Conservation (phyloP, 2,113 vertebrate species). For the Sialia sialis region DNA sequence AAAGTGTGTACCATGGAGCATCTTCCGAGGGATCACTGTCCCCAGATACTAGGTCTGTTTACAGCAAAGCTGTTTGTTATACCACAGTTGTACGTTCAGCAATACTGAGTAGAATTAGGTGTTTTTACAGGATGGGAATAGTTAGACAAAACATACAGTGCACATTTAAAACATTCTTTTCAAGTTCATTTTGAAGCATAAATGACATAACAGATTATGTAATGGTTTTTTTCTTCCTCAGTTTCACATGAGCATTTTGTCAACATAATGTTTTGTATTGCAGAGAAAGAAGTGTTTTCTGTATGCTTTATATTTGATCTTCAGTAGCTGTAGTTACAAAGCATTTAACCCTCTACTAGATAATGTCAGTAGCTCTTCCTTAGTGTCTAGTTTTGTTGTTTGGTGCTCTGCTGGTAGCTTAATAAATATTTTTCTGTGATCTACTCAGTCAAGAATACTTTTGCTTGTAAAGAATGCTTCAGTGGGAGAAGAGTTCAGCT, state of each 20-base stretch:
- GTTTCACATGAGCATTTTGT: not conserved
- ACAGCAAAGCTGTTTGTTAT: conserved; percentile 28
- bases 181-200: not conserved
- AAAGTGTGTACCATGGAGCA: conserved; percentile 87
- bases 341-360: not conserved
- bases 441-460: not conserved
- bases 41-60: conserved; percentile 91
- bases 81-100: not conserved
- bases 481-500: not conserved
- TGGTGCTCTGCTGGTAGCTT: not conserved
- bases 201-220: not conserved
- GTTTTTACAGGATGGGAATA: not conserved
- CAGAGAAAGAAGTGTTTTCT: not conserved
- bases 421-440: not conserved
- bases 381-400: not conserved
- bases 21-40: conserved; percentile 96
- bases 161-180: not conserved
- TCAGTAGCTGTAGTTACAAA: not conserved
- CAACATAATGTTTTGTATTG: not conserved
- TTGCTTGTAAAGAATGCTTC: not conserved
- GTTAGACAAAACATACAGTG: not conserved
- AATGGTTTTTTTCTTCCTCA: not conserved
- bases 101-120: not conserved
- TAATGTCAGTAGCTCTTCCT: not conserved
- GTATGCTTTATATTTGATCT: not conserved